Evolutionary conservation across 1,140 invertebrate genomes (phyloP), one percentile per base, ranked within the genome.

Genomic region (Helicoverpa armigera): DNA sequence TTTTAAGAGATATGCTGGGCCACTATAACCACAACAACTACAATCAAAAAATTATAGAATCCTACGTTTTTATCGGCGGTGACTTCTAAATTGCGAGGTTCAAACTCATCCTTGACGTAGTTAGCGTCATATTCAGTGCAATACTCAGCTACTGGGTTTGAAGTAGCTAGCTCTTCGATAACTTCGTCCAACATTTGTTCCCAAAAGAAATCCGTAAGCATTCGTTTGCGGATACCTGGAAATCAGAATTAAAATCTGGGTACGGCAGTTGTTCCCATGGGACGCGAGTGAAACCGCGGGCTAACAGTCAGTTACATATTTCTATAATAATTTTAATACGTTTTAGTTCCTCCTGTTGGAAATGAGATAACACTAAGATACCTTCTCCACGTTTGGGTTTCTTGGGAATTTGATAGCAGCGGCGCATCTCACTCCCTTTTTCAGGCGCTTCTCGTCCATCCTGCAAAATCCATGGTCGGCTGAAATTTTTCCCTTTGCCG

Each of bases 171-270:
- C 74, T 95, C 94, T 14, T 94, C 91, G 18, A 94, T 90, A 0
- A 94, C 91, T 85, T 95, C 93, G 14, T 92, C 90, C 5, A 94
- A 67, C 92, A 95, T 94, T 90, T 95, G 92, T 61, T 94, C 92
- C 94, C 94, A 95, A 80, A 94, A 94, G 81, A 94, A 94, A 81
- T 95, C 91, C 4, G 89, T 94, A 3, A 95, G 60, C 93, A 95
- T 94, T 5, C 90, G 85, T 77, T 93, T 94, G 2, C 94, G 89
- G 58, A 94, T 89, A 74, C 94, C 94, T 94, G 35, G 16, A 81
- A 82, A 63, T 60, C 67, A 69, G 73, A 13, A 72, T 31, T 31
- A 14, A 23, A 23, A 23, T 23, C 23, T 23, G 23, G 23, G 23
- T 23, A 23, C 23, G 23, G 23, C 23, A 23, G 23, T 23, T 1